Conservation (phyloP, 1,140 invertebrate genomes). For the Ceratina australensis region DNA sequence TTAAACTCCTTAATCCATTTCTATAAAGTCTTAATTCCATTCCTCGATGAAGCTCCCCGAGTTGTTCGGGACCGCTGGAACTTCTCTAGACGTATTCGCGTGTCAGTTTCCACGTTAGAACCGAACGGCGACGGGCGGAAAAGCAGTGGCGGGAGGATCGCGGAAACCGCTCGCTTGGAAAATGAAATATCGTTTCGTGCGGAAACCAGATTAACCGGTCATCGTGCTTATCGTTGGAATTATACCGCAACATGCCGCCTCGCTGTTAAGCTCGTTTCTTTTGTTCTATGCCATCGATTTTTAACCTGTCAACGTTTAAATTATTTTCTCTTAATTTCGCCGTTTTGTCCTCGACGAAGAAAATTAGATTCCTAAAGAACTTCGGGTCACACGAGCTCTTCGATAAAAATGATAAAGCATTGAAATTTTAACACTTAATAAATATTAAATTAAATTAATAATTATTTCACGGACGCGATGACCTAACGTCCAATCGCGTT, state of each 20-base stretch:
- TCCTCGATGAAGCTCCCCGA: constrained; percentile 49
- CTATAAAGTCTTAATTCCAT: constrained; percentile 65
- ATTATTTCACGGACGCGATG: too few relatives aligned
- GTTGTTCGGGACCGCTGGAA: constrained; percentile 43
- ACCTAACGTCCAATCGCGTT: too few relatives aligned
- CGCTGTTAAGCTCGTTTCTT: not conserved
- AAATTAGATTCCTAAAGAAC: too few relatives aligned
- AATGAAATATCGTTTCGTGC: constrained; percentile 55
- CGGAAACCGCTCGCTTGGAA: constrained; percentile 44
- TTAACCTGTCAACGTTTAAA: too few relatives aligned
- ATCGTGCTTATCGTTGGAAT: constrained; percentile 26
- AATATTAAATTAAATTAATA: too few relatives aligned
- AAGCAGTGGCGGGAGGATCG: constrained; percentile 36
- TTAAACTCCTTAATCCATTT: constrained; percentile 67
- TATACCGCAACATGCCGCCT: too few relatives aligned
- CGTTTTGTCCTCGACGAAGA: too few relatives aligned
- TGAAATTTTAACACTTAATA: too few relatives aligned
- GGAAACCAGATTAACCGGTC: constrained; percentile 38
- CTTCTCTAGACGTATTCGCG: constrained; percentile 54
- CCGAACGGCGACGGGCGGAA: constrained; percentile 38
- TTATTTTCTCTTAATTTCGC: too few relatives aligned
- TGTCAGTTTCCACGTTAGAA: constrained; percentile 60
- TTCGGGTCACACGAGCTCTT: too few relatives aligned
- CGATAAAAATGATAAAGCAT: too few relatives aligned
- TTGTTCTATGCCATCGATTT: too few relatives aligned